Conservation (phyloP, 53 echinoderm and acorn worm genomes). For the Arbacia lixula region DNA sequence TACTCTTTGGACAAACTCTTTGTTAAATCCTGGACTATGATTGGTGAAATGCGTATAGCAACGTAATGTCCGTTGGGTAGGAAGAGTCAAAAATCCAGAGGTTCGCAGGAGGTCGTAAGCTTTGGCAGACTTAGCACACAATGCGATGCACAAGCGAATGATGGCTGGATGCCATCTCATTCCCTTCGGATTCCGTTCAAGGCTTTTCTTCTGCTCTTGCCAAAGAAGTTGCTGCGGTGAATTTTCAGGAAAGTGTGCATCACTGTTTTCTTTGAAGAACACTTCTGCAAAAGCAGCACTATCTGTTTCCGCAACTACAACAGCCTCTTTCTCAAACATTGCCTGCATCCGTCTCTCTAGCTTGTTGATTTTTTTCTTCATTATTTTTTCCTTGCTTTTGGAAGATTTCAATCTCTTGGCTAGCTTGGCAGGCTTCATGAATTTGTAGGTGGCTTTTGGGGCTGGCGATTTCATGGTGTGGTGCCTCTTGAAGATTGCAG, state of each 20-base stretch:
- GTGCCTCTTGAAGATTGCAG: not conserved
- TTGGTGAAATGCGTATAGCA: not conserved
- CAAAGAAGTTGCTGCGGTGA: conserved; percentile 14
- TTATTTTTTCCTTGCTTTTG: not conserved
- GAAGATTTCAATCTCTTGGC: not conserved
- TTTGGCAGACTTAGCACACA: conserved; percentile 4
- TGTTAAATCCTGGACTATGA: conserved; percentile 30
- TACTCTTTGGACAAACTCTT: not conserved
- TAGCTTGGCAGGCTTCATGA: not conserved
- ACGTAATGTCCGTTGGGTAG: not conserved
- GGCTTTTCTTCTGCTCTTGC: conserved; percentile 20
- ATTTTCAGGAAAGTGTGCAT: not conserved
- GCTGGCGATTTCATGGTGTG: not conserved
- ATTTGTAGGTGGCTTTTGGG: not conserved
- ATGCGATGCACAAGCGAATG: conserved; percentile 15
- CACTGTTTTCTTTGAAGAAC: not conserved
- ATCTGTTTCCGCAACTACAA: not conserved
- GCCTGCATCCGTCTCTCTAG: not conserved
- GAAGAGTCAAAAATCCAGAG: conserved; percentile 13
- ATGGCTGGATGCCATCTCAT: conserved; percentile 40
- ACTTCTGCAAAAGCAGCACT: not conserved
- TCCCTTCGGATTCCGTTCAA: not conserved
- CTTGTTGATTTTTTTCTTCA: not conserved
- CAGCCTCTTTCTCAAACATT: not conserved
- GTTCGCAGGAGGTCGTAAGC: conserved; percentile 29